Evolutionary conservation across 2,888 invertebrate species (phyloP).

Genomic region (Neoscelio sp.): DNA sequence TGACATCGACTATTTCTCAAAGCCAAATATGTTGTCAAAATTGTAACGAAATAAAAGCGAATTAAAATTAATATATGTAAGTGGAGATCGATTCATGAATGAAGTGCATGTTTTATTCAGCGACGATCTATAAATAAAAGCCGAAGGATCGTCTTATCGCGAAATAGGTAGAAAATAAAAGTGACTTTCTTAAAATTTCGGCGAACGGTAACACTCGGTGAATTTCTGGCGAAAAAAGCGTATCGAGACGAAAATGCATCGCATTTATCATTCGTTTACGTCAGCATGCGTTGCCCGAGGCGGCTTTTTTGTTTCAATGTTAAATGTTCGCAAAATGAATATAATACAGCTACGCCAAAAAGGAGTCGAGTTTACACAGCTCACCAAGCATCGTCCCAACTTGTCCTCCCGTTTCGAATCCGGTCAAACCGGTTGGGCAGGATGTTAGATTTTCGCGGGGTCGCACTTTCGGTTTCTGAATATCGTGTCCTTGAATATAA

Average conservation of each 20-base stretch:
- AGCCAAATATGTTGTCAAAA: too few relatives aligned
- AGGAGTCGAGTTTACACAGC: slow-evolving; percentile 79
- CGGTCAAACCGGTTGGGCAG: slow-evolving; percentile 83
- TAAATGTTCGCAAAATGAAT: slow-evolving; percentile 68
- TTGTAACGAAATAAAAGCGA: too few relatives aligned
- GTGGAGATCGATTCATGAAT: slow-evolving; percentile 25
- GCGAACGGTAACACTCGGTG: slow-evolving; percentile 4
- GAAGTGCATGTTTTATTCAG: slow-evolving; percentile 25
- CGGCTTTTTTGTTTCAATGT: slow-evolving; percentile 67
- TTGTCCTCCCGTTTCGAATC: slow-evolving; percentile 79
- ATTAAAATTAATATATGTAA: too few relatives aligned
- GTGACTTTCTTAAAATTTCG: background rate
- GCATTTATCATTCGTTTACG: slow-evolving; percentile 62
- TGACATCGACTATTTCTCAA: too few relatives aligned
- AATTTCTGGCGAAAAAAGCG: slow-evolving; percentile 27
- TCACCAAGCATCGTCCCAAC: slow-evolving; percentile 75
- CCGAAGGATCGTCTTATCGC: slow-evolving; percentile 10
- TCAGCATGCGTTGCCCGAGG: slow-evolving; percentile 53
- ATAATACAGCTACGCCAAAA: slow-evolving; percentile 75
- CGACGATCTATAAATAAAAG: slow-evolving; percentile 33
- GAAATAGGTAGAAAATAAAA: slow-evolving; percentile 32
- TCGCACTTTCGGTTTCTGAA: slow-evolving; percentile 83
- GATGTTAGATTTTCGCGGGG: slow-evolving; percentile 83
- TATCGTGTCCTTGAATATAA: slow-evolving; percentile 80
- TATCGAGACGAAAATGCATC: slow-evolving; percentile 57